Conservation (phyloP, 2,797 vertebrate species). For the Alca torda region DNA sequence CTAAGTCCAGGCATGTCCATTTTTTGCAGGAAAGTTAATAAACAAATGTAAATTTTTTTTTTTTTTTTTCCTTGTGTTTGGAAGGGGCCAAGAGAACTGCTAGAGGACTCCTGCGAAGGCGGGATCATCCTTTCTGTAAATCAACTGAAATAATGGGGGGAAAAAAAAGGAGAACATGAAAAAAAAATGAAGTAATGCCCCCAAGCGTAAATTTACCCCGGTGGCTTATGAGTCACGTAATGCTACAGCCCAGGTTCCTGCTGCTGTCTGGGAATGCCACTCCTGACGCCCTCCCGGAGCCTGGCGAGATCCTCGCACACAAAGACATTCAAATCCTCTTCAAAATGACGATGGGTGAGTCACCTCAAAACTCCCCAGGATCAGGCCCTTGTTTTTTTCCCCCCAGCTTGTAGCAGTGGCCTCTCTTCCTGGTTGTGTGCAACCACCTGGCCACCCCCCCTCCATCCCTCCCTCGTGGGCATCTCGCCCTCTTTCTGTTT, state of each 20-base stretch:
- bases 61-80: background rate
- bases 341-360: background rate
- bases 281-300: background rate
- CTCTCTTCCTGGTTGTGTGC: accelerated
- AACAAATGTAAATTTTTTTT: accelerated
- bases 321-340: background rate
- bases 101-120: background rate
- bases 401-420: background rate
- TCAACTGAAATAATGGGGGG: background rate
- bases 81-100: background rate
- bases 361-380: background rate
- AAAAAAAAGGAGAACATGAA: background rate
- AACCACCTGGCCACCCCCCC: accelerated
- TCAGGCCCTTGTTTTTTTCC: background rate
- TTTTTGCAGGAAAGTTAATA: background rate
- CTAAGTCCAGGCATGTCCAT: background rate
- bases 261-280: background rate
- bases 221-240: background rate
- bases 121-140: background rate
- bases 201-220: background rate
- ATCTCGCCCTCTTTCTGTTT: background rate
- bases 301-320: background rate
- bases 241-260: background rate
- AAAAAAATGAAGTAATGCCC: background rate
- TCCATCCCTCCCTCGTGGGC: background rate